Percentiles rank a stretch among this genome's conserved stretches.
phyloP scores from a whole-genome alignment of 2,113 vertebrate species.

The Callaeas wilsoni region DNA sequence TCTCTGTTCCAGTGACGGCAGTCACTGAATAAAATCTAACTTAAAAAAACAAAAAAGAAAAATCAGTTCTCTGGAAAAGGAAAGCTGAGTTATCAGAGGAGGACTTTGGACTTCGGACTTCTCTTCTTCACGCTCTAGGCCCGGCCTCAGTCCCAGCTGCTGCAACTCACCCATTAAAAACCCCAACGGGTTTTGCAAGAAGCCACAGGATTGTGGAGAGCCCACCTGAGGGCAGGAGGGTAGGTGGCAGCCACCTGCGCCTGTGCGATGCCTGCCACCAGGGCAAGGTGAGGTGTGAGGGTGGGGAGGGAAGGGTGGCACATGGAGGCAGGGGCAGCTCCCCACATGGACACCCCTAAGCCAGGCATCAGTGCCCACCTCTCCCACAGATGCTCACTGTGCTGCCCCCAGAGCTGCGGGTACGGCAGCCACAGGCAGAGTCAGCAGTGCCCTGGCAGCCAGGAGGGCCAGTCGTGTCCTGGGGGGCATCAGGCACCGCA shows the following conservation, averaged over 20 bases:
- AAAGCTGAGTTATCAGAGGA: background rate
- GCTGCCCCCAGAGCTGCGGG: fast-evolving
- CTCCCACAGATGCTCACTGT: too few relatives aligned
- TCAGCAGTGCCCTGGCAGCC: background rate
- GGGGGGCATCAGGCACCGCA: background rate
- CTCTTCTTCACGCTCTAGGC: background rate
- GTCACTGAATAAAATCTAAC: background rate
- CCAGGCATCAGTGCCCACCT: background rate
- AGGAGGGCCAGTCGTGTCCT: fast-evolving
- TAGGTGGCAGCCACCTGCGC: fast-evolving
- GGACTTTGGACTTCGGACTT: background rate
- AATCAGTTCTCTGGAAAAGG: background rate
- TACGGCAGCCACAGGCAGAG: too few relatives aligned
- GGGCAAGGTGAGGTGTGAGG: background rate
- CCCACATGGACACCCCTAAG: too few relatives aligned
- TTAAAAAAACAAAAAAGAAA: too few relatives aligned
- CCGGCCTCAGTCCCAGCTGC: background rate
- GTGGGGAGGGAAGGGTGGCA: fast-evolving
- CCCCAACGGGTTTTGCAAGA: background rate
- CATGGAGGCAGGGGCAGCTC: background rate
- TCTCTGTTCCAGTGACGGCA: too few relatives aligned
- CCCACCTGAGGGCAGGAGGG: too few relatives aligned
- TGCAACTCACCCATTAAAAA: background rate
- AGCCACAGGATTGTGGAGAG: background rate
- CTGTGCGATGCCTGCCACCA: too few relatives aligned